phyloP scores from a whole-genome alignment of 2,797 vertebrate genomes.

The Chlorospingus flavigularis region DNA sequence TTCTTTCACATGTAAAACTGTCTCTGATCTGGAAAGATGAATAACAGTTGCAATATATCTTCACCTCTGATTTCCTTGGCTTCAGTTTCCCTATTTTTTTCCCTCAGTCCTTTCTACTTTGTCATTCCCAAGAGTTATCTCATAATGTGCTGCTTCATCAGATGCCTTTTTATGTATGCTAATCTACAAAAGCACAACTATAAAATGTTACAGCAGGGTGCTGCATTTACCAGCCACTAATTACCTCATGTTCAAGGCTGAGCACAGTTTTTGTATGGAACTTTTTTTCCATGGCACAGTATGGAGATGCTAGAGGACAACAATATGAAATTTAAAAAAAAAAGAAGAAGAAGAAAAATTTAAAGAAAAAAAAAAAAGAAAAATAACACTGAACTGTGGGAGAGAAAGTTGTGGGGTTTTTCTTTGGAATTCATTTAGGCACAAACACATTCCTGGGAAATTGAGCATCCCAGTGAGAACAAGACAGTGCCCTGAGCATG shows the following conservation, averaged over 20 bases:
- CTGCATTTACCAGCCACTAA: neutral
- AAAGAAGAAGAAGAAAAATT: neutral
- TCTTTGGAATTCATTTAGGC: neutral
- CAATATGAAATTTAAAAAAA: neutral
- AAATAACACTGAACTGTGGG: neutral
- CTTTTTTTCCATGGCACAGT: neutral
- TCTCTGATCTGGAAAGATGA: neutral
- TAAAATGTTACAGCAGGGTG: neutral
- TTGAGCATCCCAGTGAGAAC: neutral
- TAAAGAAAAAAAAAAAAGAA: neutral
- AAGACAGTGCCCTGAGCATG: neutral
- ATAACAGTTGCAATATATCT: neutral
- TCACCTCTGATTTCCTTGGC: neutral
- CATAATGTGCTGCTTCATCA: neutral
- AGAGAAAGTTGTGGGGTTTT: neutral
- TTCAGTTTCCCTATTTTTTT: neutral
- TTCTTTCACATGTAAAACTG: neutral
- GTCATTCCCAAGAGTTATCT: neutral
- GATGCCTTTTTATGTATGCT: neutral
- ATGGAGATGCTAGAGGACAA: neutral
- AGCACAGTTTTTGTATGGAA: neutral
- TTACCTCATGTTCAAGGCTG: neutral
- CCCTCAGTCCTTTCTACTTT: neutral
- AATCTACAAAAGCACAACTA: neutral
- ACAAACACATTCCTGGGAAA: neutral